Conservation (phyloP, 2,888 invertebrate species). For the Eubasilissa splendida region DNA sequence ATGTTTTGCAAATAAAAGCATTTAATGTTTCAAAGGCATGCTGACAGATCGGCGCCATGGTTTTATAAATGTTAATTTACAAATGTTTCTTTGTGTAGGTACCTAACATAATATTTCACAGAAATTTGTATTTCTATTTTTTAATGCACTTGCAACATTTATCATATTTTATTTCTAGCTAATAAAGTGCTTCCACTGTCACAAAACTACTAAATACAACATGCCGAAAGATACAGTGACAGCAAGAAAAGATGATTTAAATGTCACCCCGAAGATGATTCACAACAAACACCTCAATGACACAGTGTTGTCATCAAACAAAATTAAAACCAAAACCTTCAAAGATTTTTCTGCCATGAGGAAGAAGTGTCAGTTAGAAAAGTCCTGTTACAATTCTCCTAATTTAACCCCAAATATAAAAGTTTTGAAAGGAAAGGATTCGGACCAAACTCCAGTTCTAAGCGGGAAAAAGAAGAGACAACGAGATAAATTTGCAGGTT, state of each 20-base stretch:
- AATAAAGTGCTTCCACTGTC: slow-evolving; percentile 41
- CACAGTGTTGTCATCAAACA: not conserved
- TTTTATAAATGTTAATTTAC: not conserved
- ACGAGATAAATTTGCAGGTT: slow-evolving; percentile 53
- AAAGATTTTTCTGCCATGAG: not conserved
- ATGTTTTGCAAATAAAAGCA: too few species aligned
- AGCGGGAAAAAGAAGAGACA: slow-evolving; percentile 44
- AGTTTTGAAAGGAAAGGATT: not conserved
- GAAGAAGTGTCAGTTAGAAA: slow-evolving; percentile 27
- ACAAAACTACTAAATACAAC: slow-evolving; percentile 28
- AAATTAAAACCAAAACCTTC: not conserved
- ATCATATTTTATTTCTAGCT: slow-evolving; percentile 39
- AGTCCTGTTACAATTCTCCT: slow-evolving; percentile 24
- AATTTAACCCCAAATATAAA: slow-evolving; percentile 6
- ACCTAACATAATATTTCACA: too few species aligned
- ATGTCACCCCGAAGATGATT: not conserved
- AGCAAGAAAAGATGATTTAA: not conserved
- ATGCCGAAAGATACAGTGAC: not conserved
- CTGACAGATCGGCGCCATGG: not conserved
- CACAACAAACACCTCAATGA: not conserved
- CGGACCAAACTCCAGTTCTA: not conserved
- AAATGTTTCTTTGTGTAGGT: not conserved
- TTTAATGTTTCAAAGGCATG: not conserved
- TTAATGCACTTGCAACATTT: not conserved
- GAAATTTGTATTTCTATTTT: too few species aligned